phyloP scores from a whole-genome alignment of 1,140 invertebrate genomes.

The Polypedilum vanderplanki region DNA sequence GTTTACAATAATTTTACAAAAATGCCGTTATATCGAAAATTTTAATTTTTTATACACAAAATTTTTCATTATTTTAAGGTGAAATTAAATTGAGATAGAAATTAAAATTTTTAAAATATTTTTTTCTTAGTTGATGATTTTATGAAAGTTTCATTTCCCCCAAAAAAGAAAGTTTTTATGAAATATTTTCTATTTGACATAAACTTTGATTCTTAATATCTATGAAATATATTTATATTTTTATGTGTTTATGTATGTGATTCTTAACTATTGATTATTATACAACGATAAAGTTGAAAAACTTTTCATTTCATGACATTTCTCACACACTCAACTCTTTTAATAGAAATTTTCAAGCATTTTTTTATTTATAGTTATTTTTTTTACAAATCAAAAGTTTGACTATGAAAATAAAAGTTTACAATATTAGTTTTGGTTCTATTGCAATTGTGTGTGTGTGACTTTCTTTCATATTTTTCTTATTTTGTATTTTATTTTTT shows the following conservation, averaged over 20 bases:
- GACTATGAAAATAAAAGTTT: slow-evolving; percentile 11
- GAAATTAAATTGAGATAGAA: background rate
- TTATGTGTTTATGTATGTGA: background rate
- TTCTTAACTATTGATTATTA: slow-evolving; percentile 15
- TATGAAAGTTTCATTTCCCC: slow-evolving; percentile 22
- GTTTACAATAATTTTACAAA: slow-evolving; percentile 23
- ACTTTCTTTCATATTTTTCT: slow-evolving; percentile 5
- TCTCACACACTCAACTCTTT: background rate
- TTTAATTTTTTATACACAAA: slow-evolving; percentile 4
- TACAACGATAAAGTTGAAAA: background rate
- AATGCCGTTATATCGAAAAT: background rate
- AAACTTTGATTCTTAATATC: background rate
- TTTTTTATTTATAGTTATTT: background rate
- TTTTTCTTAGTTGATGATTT: slow-evolving; percentile 33
- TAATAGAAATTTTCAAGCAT: slow-evolving; percentile 7
- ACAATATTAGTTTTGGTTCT: slow-evolving; percentile 13
- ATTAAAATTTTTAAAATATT: slow-evolving; percentile 35
- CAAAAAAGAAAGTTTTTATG: background rate
- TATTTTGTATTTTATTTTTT: background rate
- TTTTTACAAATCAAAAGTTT: slow-evolving; percentile 13
- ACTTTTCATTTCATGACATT: background rate
- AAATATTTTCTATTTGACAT: slow-evolving; percentile 9
- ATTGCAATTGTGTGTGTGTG: background rate
- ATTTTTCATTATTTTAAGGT: background rate
- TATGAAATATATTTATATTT: background rate